Base-by-base conservation (phyloP, 2,888 invertebrate genomes). In the Nymphalis urticae region DNA sequence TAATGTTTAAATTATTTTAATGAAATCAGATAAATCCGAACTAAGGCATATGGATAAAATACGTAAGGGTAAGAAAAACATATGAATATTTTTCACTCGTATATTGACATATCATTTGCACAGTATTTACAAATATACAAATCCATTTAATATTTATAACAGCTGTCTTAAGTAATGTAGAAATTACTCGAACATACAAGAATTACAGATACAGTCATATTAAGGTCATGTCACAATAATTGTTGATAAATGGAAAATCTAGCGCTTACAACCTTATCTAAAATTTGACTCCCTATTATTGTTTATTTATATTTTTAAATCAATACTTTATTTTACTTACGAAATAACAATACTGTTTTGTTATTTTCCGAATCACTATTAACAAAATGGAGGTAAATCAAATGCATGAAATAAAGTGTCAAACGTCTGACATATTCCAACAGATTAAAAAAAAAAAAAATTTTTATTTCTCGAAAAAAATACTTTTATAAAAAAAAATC, bases 41-140 rank as follows among this genome's bases (percentile, higher is more conserved):
- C 27, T 5, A 16, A 53, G 24, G 1, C 13, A 53, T 10, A 2
- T 17, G 16, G n/a, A 32, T 32, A 56, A 56, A 32, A 32, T 16
- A 16, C 27, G 17, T 27, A 42, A 42, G 42, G 42, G 42, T 13
- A 68, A 70, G n/a, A 72, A 68, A 67, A 64, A 27, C 21, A 66
- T 64, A 74, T 24, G 75, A 73, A 80, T 86, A 83, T 85, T 80
- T 21, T 82, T 86, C 90, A 92, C 90, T 90, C 89, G 77, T 91
- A 87, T 91, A 92, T 91, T 91, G 89, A 90, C 87, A 89, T 60
- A 59, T 68, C 47, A 85, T 84, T 85, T 62, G 48, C 62, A 82
- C 81, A 80, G 79, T 88, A 89, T 89, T 87, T 90, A 90, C 89
- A 90, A 79, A 89, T 90, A 72, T 91, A 91, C 90, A 91, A 85